Conservation (phyloP, 92 coral and sea anemone species). For the Epizoanthus scotinus region DNA sequence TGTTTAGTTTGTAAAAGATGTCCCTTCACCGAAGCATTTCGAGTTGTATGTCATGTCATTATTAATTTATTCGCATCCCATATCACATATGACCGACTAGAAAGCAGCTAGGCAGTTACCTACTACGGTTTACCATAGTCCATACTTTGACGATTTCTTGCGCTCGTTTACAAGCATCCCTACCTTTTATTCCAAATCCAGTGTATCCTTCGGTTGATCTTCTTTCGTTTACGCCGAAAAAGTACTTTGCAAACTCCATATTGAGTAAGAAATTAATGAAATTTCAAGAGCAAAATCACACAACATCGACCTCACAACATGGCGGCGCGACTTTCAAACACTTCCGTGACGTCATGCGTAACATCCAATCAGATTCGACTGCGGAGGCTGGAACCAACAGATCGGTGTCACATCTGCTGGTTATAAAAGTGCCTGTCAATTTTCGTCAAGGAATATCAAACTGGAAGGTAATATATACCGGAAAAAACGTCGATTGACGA, state of each 20-base stretch:
- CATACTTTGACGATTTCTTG: background rate
- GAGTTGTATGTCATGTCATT: slow-evolving; percentile 14
- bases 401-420: no score
- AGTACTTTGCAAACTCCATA: slow-evolving; percentile 83
- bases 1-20: background rate
- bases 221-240: slow-evolving; percentile 74
- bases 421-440: background rate
- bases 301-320: slow-evolving; percentile 58
- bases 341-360: slow-evolving; percentile 72
- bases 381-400: background rate
- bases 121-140: slow-evolving; percentile 4
- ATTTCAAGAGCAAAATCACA: slow-evolving; percentile 34
- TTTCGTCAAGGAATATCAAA: no score
- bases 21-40: slow-evolving; percentile 28
- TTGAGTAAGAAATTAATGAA: slow-evolving; percentile 42
- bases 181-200: slow-evolving; percentile 78
- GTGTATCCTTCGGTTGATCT: slow-evolving; percentile 76
- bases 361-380: slow-evolving; percentile 64
- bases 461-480: no score
- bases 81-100: slow-evolving; percentile 36
- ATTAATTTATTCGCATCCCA: slow-evolving; percentile 34
- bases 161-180: slow-evolving; percentile 7
- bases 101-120: slow-evolving; percentile 4
- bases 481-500: no score
- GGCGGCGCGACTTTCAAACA: slow-evolving; percentile 57